Evolutionary conservation across 2,113 vertebrate genomes (phyloP), one percentile per base, ranked within the genome.

Genomic region (Pteronura brasiliensis): DNA sequence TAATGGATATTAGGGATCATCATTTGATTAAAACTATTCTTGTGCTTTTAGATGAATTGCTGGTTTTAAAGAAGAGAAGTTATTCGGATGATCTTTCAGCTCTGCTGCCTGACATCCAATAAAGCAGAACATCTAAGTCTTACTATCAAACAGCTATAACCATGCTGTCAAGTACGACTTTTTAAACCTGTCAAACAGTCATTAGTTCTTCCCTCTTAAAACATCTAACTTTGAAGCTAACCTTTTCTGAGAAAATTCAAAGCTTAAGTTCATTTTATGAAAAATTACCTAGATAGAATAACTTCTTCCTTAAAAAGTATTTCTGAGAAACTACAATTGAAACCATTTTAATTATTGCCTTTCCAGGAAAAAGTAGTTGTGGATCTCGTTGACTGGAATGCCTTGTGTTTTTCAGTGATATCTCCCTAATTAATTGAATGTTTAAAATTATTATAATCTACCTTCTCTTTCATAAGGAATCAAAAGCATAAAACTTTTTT

Each of bases 161-260:
- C 97, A 81, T 34, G 90, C 98, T 98, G 97, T 98, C 98, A 98
- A 98, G 94, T 2, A 0, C 49, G 74, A 97, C 97, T 98, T 98
- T 98, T 98, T 98, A 97, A 98, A 98, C 77, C 93, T 98, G 97
- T 98, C 98, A 98, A 98, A 89, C 71, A 98, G 87, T 97, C 97
- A 97, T 98, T 98, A 89, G 71, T 97, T 97, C 90, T 95, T 88
- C 57, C 0, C 97, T 88, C 97, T 96, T 95, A 98, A 98, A 98
- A 96, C 89, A 97, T 96, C 92, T 95, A 96, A 97, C 96, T 98
- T 96, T 92, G 91, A 97, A 97, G 92, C 71, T 97, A 95, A 77
- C 34, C 65, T 95, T 86, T 96, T 72, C 88, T 93, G 21, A 72
- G 80, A 93, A 98, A 97, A 98, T 79, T 94, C 39, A 77, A 15